A percentile compares a stretch with the other conserved stretches of the same genome.
Conservation (phyloP, 1,140 invertebrate genomes). For the Steinernema feltiae region DNA sequence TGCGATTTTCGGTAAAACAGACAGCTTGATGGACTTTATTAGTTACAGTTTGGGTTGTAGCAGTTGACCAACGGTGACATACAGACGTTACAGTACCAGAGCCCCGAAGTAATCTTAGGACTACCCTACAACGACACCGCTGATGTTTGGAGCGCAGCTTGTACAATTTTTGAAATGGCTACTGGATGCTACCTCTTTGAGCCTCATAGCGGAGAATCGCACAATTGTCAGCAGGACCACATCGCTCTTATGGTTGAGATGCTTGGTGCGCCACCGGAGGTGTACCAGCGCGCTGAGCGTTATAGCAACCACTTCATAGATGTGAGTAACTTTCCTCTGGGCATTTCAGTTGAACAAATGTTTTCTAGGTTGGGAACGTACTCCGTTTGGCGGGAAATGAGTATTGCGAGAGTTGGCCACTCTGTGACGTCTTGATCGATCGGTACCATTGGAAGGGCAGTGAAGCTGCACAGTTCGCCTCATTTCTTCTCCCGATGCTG, state of each 20-base stretch:
- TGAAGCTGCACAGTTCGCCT: not conserved
- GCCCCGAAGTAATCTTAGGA: slow-evolving; percentile 15
- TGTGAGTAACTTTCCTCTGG: too few relatives aligned
- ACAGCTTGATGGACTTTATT: slow-evolving; percentile 65
- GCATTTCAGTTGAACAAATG: too few relatives aligned
- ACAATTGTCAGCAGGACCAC: not conserved
- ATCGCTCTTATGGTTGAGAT: not conserved
- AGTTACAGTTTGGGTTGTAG: too few relatives aligned
- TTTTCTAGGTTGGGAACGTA: too few relatives aligned
- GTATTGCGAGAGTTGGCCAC: too few relatives aligned
- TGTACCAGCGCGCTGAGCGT: too few relatives aligned
- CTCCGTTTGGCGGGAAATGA: too few relatives aligned
- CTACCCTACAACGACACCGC: slow-evolving; percentile 11
- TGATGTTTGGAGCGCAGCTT: slow-evolving; percentile 14
- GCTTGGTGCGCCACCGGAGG: not conserved
- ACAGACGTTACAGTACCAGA: slow-evolving; percentile 22
- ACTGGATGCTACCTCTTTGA: slow-evolving; percentile 22
- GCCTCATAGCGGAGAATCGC: not conserved
- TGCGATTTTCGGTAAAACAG: not conserved
- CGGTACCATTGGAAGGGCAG: slow-evolving; percentile 1
- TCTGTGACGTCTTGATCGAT: too few relatives aligned
- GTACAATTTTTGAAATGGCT: slow-evolving; percentile 19
- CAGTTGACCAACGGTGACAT: slow-evolving; percentile 19
- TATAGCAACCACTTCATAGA: too few relatives aligned
- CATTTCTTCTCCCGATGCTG: not conserved